These are phyloP conservation scores for Melieria omissa DNA, from an alignment of 2,888 invertebrate genomes.

Conservation along the genomic window DNA sequence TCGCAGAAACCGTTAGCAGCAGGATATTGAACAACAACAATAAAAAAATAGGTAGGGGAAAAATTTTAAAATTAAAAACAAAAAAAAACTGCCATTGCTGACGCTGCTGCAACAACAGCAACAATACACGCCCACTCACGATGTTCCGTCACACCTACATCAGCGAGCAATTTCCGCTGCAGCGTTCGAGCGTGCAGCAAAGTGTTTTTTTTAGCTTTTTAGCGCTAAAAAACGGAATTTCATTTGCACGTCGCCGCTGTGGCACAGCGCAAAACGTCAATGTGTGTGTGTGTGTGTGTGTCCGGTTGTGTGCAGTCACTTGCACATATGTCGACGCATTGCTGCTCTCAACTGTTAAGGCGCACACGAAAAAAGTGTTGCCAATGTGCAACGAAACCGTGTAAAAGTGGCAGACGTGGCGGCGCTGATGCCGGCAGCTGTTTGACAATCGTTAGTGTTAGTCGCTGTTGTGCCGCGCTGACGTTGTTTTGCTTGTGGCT, in stretches of 20 bases:
- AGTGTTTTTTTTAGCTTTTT: constrained; percentile 31
- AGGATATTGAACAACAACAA: constrained; percentile 12
- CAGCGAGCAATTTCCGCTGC: neutral
- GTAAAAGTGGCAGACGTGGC: neutral
- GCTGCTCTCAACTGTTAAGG: neutral
- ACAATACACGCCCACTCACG: too few species aligned
- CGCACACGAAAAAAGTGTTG: constrained; percentile 8
- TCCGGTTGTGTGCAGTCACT: neutral
- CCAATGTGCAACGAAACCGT: neutral
- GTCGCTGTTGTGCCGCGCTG: neutral
- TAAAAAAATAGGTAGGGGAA: constrained; percentile 6
- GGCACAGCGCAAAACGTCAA: neutral
- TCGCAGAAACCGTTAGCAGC: constrained; percentile 8
- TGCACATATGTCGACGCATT: neutral
- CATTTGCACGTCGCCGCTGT: constrained; percentile 11
- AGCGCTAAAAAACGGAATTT: constrained; percentile 24
- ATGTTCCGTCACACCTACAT: too few species aligned
- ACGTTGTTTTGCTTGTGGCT: neutral
- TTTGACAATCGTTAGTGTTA: constrained; percentile 6
- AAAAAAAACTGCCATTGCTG: too few species aligned
- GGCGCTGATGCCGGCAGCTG: neutral
- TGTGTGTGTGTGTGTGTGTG: neutral
- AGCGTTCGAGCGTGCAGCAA: neutral
- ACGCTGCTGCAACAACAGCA: too few species aligned
- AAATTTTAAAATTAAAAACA: constrained; percentile 12